Percentiles rank a stretch among this genome's conserved stretches.
Evolutionary conservation across 2,888 invertebrate species (phyloP).

Genomic region (Podotricha telesiphe): DNA sequence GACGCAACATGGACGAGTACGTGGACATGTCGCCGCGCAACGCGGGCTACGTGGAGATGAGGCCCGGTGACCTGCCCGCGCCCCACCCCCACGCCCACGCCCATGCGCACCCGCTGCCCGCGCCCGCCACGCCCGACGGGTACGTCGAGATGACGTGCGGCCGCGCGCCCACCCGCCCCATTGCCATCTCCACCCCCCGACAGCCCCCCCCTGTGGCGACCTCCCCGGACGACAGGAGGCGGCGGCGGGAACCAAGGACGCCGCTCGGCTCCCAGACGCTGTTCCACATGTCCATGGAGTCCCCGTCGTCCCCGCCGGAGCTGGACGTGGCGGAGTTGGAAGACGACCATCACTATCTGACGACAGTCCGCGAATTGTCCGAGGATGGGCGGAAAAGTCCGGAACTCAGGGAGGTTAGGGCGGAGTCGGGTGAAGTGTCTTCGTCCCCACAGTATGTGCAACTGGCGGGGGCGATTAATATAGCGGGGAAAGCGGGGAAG

Average conservation of each 20-base stretch:
- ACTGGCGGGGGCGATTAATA: conserved; percentile 57
- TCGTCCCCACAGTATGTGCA: conserved; percentile 79
- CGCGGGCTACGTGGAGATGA: conserved; percentile 86
- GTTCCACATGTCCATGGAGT: conserved; percentile 85
- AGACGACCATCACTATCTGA: conserved; percentile 58
- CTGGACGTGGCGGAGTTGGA: conserved; percentile 63
- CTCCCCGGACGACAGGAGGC: background rate
- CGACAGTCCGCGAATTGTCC: conserved; percentile 63
- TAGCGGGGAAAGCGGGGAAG: conserved; percentile 38
- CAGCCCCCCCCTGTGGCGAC: conserved; percentile 82
- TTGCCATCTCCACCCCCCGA: conserved; percentile 79
- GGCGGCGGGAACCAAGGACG: background rate
- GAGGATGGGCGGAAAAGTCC: conserved; percentile 59
- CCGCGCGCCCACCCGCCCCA: conserved; percentile 84
- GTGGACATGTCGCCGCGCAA: conserved; percentile 77
- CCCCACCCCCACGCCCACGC: conserved; percentile 38
- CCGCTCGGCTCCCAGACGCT: conserved; percentile 68
- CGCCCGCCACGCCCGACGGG: conserved; percentile 76
- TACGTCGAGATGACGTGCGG: conserved; percentile 87
- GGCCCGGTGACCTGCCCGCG: conserved; percentile 58
- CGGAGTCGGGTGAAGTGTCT: conserved; percentile 47
- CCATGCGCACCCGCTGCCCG: conserved; percentile 34
- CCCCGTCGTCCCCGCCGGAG: conserved; percentile 86
- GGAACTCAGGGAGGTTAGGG: conserved; percentile 32
- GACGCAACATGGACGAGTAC: conserved; percentile 69